Conservation (phyloP, 2,888 invertebrate species). For the Volucella zonaria region DNA sequence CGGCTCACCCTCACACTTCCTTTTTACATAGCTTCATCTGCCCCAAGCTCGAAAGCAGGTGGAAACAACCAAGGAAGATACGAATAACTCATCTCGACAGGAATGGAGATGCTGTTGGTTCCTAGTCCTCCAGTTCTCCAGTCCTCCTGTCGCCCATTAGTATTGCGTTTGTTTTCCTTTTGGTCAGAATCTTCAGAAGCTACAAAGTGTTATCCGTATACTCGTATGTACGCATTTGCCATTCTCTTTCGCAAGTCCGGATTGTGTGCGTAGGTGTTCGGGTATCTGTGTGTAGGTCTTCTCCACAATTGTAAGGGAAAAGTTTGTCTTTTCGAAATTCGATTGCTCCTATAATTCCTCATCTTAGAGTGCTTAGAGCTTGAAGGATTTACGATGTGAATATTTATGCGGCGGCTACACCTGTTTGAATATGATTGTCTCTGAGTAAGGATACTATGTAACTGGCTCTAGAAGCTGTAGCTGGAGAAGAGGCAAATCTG, state of each 20-base stretch:
- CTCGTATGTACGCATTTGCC: constrained; percentile 65
- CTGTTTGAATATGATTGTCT: constrained; percentile 75
- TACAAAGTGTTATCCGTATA: background rate
- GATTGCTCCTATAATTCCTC: constrained; percentile 57
- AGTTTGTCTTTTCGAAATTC: constrained; percentile 72
- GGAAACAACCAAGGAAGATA: constrained; percentile 2
- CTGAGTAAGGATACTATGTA: background rate
- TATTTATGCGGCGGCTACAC: constrained; percentile 75
- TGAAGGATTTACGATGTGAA: constrained; percentile 74
- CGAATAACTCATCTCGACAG: constrained; percentile 65
- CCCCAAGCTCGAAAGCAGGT: background rate
- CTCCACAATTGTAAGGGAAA: constrained; percentile 20
- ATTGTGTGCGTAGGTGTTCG: constrained; percentile 13
- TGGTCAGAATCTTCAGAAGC: constrained; percentile 60
- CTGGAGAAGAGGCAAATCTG: background rate
- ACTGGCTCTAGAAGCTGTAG: background rate
- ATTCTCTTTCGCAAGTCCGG: constrained; percentile 55
- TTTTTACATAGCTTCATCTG: background rate
- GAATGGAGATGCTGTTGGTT: constrained; percentile 20
- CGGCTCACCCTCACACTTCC: constrained; percentile 22
- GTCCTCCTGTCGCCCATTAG: background rate
- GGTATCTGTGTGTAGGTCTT: constrained; percentile 3
- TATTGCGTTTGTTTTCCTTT: constrained; percentile 63
- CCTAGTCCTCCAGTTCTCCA: constrained; percentile 46
- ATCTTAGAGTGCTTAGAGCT: constrained; percentile 40